Percentiles rank a stretch among this genome's conserved stretches.
These are phyloP conservation scores for Sinocyclocheilus grahami DNA, from an alignment of 2,113 vertebrate genomes.

Conservation along the genomic window DNA sequence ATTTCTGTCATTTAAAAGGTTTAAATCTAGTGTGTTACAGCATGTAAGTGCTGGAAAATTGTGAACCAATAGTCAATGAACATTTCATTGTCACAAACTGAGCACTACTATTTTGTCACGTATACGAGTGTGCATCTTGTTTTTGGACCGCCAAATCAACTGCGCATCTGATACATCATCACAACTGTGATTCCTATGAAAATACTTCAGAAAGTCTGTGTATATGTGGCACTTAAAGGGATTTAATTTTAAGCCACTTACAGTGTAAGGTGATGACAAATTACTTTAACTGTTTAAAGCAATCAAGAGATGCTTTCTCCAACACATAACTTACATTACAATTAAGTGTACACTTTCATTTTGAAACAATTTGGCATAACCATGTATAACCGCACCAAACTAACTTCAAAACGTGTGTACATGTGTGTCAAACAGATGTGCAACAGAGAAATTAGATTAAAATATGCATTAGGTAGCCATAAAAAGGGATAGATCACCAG, in stretches of 20 bases:
- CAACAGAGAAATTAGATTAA: too few relatives aligned
- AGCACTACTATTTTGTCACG: background rate
- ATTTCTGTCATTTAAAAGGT: background rate
- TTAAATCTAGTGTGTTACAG: background rate
- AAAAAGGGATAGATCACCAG: too few relatives aligned
- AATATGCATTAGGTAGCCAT: too few relatives aligned
- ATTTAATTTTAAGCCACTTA: background rate
- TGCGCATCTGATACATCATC: background rate
- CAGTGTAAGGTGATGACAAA: background rate
- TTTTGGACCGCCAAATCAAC: too few relatives aligned
- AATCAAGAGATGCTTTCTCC: background rate
- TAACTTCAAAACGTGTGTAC: too few relatives aligned
- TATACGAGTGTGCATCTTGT: background rate
- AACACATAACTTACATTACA: background rate
- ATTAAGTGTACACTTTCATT: background rate
- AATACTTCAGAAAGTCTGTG: background rate
- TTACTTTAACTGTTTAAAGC: background rate
- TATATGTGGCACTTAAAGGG: background rate
- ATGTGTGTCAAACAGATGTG: too few relatives aligned
- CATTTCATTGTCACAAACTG: background rate
- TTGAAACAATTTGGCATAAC: background rate
- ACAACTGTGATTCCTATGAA: background rate
- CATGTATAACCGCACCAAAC: too few relatives aligned
- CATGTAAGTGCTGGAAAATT: background rate
- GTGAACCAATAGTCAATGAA: background rate